A percentile compares a stretch with the other conserved stretches of the same genome.
Conservation (phyloP, 2,113 vertebrate species). For the Polypterus senegalus region DNA sequence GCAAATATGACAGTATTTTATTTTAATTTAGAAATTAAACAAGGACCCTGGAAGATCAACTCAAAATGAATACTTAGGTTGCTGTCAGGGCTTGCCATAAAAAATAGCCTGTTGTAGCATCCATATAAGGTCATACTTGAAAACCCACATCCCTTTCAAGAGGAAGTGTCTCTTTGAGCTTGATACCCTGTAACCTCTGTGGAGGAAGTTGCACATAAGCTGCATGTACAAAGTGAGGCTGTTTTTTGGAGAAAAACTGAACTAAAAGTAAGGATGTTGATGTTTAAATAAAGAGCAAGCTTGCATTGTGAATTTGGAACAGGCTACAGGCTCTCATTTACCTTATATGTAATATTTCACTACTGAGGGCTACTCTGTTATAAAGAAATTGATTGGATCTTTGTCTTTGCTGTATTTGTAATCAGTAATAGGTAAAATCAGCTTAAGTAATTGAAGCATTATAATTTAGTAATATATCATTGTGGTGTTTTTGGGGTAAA, state of each 20-base stretch:
- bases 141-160: slow-evolving; percentile 19
- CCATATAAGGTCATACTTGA: slow-evolving; percentile 32
- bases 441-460: too few species aligned
- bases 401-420: too few species aligned
- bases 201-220: slow-evolving; percentile 26
- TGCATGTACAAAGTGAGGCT: not conserved
- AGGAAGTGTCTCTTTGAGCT: slow-evolving; percentile 28
- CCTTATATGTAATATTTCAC: too few species aligned
- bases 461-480: too few species aligned
- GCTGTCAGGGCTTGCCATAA: slow-evolving; percentile 12
- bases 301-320: not conserved
- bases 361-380: too few species aligned
- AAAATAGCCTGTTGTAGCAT: slow-evolving; percentile 15
- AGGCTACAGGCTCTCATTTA: too few species aligned
- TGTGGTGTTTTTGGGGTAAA: too few species aligned
- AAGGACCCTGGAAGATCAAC: not conserved
- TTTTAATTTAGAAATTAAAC: too few species aligned
- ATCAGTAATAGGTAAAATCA: too few species aligned
- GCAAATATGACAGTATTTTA: too few species aligned
- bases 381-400: too few species aligned
- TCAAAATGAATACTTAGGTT: slow-evolving; percentile 1
- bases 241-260: slow-evolving; percentile 11
- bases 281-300: not conserved
- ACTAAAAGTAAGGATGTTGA: slow-evolving; percentile 19
- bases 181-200: slow-evolving; percentile 2